Evolutionary conservation across 2,888 invertebrate genomes (phyloP), one percentile per base, ranked within the genome.

Genomic region (Drosophila meridionalis): DNA sequence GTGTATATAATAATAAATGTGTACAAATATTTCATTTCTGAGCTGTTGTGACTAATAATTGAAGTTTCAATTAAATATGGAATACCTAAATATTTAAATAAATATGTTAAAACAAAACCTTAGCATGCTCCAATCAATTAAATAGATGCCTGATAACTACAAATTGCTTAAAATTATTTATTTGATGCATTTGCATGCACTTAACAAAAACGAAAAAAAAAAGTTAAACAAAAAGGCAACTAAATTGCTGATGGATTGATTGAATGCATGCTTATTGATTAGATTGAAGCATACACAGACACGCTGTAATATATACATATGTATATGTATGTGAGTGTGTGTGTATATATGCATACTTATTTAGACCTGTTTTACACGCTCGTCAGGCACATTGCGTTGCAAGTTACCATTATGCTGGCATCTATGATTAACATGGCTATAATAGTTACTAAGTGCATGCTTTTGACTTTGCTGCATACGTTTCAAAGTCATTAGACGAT

Each of bases 381-480:
- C 70, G 80, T 80, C 73, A 78, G 69, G 71, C 69, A 73, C 60
- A 71, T 88, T 79, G 89, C 86, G 84, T 87, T 86, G 69, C 72
- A 77, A 76, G 47, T 76, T 73, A 64, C 89, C 76, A 84, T 88
- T 82, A 87, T 87, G 89, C 75, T 73, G 68, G 65, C 66, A 82
- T 83, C 85, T 87, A 77, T 87, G 83, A 87, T 87, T 87, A 87
- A 82, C 87, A 74, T 78, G 80, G 82, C 75, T 79, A 82, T 87
- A 85, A 87, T 89, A 83, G 83, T 75, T 82, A 85, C 78, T 87
- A 87, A 87, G 89, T 87, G 89, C 87, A 87, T 87, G 87, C 83
- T 84, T 89, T 81, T 80, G 81, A 80, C 78, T 82, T 76, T 69
- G 76, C 76, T 75, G 78, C 74, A 85, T 84, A 76, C 75, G 70